Evolutionary conservation across 2,113 vertebrate genomes (phyloP).

Genomic region (Athene cunicularia): DNA sequence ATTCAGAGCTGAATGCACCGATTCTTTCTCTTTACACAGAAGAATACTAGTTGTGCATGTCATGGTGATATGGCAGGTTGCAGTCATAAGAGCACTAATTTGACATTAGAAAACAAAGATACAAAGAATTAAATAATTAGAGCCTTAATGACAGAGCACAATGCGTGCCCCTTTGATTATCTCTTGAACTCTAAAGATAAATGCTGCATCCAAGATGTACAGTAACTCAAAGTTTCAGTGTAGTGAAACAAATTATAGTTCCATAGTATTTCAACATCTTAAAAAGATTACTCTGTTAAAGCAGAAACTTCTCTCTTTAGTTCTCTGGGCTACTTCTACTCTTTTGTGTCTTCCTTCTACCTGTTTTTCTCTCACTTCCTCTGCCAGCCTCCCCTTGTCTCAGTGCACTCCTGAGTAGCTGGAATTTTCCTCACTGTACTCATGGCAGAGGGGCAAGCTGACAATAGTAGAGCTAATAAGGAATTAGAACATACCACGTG

Average conservation of each 20-base stretch:
- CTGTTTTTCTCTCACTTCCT: not conserved
- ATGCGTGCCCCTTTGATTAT: not conserved
- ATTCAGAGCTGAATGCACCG: accelerated
- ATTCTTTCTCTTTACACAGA: not conserved
- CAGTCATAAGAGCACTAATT: not conserved
- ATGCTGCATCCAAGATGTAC: not conserved
- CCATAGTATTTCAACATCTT: not conserved
- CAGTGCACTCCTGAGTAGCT: not conserved
- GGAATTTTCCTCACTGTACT: not conserved
- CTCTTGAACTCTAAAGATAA: not conserved
- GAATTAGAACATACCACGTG: not conserved
- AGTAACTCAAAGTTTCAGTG: not conserved
- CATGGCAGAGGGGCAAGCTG: accelerated
- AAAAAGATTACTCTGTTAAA: not conserved
- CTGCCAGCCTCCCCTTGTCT: not conserved
- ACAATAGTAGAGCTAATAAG: not conserved
- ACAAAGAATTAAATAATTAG: not conserved
- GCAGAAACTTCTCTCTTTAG: not conserved
- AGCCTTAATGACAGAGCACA: not conserved
- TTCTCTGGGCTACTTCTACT: not conserved
- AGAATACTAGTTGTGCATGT: not conserved
- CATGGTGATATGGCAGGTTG: not conserved
- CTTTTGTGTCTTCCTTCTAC: not conserved
- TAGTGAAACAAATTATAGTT: not conserved
- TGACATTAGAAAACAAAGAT: not conserved